A percentile compares a stretch with the other conserved stretches of the same genome.
phyloP scores from a whole-genome alignment of 1,140 invertebrate species.

The Drosophila sp. region DNA sequence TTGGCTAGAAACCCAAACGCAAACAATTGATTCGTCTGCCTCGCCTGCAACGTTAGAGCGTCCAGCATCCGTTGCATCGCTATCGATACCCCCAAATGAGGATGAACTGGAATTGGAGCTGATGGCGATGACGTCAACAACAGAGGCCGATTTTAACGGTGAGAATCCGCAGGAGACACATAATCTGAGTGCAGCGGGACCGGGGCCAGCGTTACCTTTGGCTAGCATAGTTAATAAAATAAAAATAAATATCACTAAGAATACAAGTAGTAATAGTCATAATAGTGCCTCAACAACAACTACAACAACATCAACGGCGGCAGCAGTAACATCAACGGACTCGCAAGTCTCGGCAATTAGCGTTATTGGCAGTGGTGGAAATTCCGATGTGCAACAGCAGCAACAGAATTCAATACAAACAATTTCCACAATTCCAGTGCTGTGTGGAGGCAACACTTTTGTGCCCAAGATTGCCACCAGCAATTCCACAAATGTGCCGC shows the following conservation, averaged over 20 bases:
- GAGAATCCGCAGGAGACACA: constrained; percentile 86
- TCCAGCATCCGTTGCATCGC: constrained; percentile 70
- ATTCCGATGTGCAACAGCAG: constrained; percentile 47
- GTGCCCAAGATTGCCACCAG: constrained; percentile 71
- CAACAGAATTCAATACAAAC: constrained; percentile 75
- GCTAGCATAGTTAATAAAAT: constrained; percentile 87
- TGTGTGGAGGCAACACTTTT: constrained; percentile 80
- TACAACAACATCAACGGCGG: constrained; percentile 31
- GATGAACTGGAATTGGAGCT: constrained; percentile 86
- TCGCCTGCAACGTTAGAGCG: constrained; percentile 71
- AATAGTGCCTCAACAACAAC: constrained; percentile 72
- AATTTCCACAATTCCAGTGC: constrained; percentile 82
- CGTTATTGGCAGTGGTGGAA: constrained; percentile 59
- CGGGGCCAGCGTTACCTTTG: constrained; percentile 85
- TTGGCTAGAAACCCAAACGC: constrained; percentile 76
- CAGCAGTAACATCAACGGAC: constrained; percentile 35
- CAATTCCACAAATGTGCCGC: constrained; percentile 42
- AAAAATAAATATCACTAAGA: constrained; percentile 92
- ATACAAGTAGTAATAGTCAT: constrained; percentile 85
- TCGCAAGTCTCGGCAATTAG: constrained; percentile 70
- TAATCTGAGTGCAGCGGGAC: constrained; percentile 84
- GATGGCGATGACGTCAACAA: constrained; percentile 79
- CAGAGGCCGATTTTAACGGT: constrained; percentile 84
- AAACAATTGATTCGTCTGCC: constrained; percentile 74
- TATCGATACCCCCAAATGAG: constrained; percentile 56